Evolutionary conservation across 2,113 vertebrate species (phyloP).

Genomic region (Numenius arquata): DNA sequence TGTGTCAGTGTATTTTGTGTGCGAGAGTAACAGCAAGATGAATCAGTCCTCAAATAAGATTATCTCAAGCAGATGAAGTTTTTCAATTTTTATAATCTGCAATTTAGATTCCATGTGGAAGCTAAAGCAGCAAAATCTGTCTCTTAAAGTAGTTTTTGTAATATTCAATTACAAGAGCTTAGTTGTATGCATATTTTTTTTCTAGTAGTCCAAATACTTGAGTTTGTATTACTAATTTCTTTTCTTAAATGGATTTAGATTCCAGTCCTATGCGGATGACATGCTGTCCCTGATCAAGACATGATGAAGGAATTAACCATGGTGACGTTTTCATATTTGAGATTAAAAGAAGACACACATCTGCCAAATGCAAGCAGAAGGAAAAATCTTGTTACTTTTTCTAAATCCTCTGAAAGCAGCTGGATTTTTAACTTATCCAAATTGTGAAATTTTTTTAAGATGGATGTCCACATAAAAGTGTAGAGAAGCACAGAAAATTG

Average conservation of each 20-base stretch:
- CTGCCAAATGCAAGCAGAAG: conserved; percentile 24
- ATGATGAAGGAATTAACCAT: conserved; percentile 7
- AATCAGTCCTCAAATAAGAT: not conserved
- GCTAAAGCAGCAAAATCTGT: not conserved
- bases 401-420: conserved; percentile 52
- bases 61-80: not conserved
- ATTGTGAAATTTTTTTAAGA: conserved; percentile 30
- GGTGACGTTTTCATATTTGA: not conserved
- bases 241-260: not conserved
- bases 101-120: not conserved
- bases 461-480: not conserved
- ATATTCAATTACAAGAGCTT: not conserved
- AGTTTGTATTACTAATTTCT: not conserved
- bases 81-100: not conserved
- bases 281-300: not conserved
- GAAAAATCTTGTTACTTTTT: conserved; percentile 29
- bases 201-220: not conserved
- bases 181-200: not conserved
- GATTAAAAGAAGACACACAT: not conserved
- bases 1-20: not conserved
- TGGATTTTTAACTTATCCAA: conserved; percentile 28
- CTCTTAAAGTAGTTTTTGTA: not conserved
- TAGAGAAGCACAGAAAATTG: not conserved
- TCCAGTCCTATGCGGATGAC: not conserved
- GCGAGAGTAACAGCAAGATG: not conserved